Conservation (phyloP, 2,113 vertebrate genomes). For the Corythornis madagascariensis region DNA sequence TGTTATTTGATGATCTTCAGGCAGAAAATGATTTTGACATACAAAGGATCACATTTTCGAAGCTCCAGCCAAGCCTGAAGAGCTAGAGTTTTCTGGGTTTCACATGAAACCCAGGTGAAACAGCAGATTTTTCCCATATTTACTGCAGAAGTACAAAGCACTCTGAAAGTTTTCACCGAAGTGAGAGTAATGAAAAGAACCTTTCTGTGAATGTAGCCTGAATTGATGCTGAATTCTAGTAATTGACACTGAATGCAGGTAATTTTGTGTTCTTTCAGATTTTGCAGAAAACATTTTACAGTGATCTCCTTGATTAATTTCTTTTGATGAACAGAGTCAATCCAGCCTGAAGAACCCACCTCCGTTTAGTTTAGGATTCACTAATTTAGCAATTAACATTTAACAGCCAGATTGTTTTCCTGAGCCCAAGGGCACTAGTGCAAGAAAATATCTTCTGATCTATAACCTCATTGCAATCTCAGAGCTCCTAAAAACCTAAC, state of each 20-base stretch:
- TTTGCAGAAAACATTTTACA: not conserved
- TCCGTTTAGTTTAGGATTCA: slow-evolving; percentile 30
- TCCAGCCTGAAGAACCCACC: not conserved
- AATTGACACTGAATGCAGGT: not conserved
- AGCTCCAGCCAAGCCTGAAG: not conserved
- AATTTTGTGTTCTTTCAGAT: not conserved
- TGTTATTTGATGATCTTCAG: not conserved
- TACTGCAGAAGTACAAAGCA: not conserved
- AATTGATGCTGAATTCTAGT: not conserved
- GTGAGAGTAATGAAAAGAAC: not conserved
- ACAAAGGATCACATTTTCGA: slow-evolving; percentile 6
- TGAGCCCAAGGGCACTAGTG: not conserved
- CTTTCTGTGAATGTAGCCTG: not conserved
- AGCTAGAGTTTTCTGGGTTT: not conserved
- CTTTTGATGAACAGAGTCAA: not conserved
- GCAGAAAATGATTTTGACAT: slow-evolving; percentile 8
- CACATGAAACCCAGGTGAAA: not conserved
- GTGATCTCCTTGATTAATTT: not conserved
- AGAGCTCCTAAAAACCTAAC: not conserved
- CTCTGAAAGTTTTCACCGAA: not conserved
- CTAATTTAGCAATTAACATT: slow-evolving; percentile 69
- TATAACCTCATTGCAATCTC: slow-evolving; percentile 32
- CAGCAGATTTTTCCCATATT: not conserved
- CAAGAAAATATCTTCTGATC: slow-evolving; percentile 27
- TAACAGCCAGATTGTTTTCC: slow-evolving; percentile 51